Evolutionary conservation across 2,888 invertebrate species (phyloP).

Genomic region (Dugesia japonica): DNA sequence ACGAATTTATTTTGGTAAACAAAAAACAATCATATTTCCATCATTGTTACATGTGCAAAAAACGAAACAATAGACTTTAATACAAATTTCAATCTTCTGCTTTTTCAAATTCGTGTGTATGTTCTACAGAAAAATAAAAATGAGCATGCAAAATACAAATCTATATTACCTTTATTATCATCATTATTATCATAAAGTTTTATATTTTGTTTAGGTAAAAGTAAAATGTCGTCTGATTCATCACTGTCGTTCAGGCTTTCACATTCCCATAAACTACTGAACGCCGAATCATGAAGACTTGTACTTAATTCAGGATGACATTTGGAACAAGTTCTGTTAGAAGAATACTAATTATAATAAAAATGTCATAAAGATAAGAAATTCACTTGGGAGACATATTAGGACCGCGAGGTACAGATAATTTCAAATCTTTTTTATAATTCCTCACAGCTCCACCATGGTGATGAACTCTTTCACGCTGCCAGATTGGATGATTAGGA

Average conservation of each 20-base stretch:
- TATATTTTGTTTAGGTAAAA: slow-evolving; percentile 16
- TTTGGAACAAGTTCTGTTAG: slow-evolving; percentile 22
- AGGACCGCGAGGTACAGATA: slow-evolving; percentile 43
- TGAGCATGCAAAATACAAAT: neutral
- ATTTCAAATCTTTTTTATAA: slow-evolving; percentile 40
- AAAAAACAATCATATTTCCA: neutral
- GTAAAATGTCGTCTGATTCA: slow-evolving; percentile 21
- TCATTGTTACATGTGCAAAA: neutral
- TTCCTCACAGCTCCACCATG: slow-evolving; percentile 45
- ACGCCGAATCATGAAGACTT: slow-evolving; percentile 23
- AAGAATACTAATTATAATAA: neutral
- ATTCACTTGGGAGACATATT: slow-evolving; percentile 38
- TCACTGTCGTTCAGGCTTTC: slow-evolving; percentile 16
- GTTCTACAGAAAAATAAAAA: neutral
- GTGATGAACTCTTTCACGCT: slow-evolving; percentile 40
- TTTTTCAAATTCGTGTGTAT: neutral
- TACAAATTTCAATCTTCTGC: neutral
- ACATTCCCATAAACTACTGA: slow-evolving; percentile 28
- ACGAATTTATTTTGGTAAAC: neutral
- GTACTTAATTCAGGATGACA: slow-evolving; percentile 22
- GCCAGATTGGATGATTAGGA: slow-evolving; percentile 41
- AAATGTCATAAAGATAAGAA: neutral
- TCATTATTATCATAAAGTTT: slow-evolving; percentile 2
- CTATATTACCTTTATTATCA: neutral
- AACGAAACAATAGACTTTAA: neutral